Conservation (phyloP, 2,888 invertebrate species). For the Xanthia togata region DNA sequence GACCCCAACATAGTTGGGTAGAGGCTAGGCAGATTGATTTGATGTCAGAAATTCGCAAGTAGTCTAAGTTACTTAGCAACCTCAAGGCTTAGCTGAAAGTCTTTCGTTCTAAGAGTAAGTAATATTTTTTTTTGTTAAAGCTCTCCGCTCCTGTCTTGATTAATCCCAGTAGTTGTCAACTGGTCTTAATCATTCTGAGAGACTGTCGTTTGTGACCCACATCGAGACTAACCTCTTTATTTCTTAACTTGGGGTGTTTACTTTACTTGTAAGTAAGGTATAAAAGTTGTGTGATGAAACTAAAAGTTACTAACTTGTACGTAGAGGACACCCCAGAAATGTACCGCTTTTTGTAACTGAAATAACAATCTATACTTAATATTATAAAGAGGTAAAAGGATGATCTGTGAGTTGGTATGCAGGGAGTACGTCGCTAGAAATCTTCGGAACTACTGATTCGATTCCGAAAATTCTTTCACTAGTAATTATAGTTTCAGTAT, state of each 20-base stretch:
- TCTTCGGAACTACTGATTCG: background rate
- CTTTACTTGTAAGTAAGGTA: slow-evolving; percentile 1
- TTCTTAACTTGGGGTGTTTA: background rate
- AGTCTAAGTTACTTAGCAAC: background rate
- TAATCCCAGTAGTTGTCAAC: slow-evolving; percentile 1
- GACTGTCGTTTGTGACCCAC: background rate
- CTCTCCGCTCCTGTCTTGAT: background rate
- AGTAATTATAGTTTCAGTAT: no score
- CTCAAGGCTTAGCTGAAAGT: background rate
- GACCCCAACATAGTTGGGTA: background rate
- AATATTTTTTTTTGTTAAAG: background rate
- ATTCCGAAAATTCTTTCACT: background rate
- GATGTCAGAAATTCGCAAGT: no score
- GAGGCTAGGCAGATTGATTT: background rate
- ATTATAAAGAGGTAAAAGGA: no score
- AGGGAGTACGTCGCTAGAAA: no score
- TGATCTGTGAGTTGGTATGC: background rate
- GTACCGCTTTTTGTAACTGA: background rate
- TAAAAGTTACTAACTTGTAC: background rate
- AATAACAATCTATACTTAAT: background rate
- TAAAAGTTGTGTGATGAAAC: background rate
- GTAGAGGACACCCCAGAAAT: background rate
- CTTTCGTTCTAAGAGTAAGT: background rate
- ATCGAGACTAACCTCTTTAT: slow-evolving; percentile 1
- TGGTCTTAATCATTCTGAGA: slow-evolving; percentile 12